These are phyloP conservation scores for Crax fasciolata DNA, from an alignment of 2,797 vertebrate species.

Conservation along the genomic window DNA sequence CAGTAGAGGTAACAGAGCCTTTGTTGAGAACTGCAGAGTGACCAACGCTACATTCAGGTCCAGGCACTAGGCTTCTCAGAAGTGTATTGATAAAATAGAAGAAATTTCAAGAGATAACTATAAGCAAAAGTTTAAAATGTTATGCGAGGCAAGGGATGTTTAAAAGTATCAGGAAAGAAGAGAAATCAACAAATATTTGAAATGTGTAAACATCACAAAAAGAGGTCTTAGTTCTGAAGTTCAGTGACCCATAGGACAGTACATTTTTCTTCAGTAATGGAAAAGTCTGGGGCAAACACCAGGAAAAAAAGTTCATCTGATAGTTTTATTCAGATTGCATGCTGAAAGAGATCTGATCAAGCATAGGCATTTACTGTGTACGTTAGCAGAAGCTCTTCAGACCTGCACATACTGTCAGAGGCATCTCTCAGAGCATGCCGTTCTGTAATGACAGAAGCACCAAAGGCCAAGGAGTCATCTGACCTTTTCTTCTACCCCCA, in stretches of 20 bases:
- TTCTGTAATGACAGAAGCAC: conserved; percentile 60
- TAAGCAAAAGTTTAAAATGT: neutral
- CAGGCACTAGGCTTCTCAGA: neutral
- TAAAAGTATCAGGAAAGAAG: neutral
- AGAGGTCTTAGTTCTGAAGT: neutral
- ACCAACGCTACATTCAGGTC: neutral
- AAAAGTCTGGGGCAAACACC: neutral
- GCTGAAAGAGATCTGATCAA: conserved; percentile 21
- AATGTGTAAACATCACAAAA: neutral
- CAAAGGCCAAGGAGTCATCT: conserved; percentile 69
- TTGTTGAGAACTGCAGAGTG: neutral
- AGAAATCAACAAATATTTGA: neutral
- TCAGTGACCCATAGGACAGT: neutral
- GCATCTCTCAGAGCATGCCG: neutral
- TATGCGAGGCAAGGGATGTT: neutral
- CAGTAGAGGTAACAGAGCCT: neutral
- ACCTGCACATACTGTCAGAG: conserved; percentile 50
- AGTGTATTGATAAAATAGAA: neutral
- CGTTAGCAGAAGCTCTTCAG: conserved; percentile 22
- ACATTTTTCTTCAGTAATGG: neutral
- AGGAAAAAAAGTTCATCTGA: neutral
- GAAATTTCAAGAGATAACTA: neutral
- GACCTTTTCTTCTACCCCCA: conserved; percentile 73
- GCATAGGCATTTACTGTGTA: conserved; percentile 52
- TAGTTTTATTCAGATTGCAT: neutral